Evolutionary conservation across 37 sponge, comb jelly and placozoan genomes (phyloP), one percentile per base, ranked within the genome.

Genomic region (Halichondria panicea): DNA sequence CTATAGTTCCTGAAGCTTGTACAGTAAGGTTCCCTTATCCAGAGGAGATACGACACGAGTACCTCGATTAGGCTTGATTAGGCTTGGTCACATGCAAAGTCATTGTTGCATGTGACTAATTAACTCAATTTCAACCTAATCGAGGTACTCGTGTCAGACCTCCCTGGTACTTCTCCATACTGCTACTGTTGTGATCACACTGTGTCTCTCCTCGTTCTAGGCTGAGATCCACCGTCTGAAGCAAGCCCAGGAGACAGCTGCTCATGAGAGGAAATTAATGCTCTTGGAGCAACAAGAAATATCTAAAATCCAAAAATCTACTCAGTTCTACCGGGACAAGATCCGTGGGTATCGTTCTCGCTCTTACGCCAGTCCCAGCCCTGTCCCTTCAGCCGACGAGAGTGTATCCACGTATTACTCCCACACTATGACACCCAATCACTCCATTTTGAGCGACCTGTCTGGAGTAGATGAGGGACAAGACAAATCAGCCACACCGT

Each of bases 161-260:
- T n/a, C n/a, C n/a, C n/a, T n/a, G n/a, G n/a, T n/a, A n/a, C n/a
- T n/a, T n/a, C n/a, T n/a, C n/a, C n/a, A n/a, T n/a, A n/a, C n/a
- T n/a, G n/a, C n/a, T n/a, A n/a, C n/a, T n/a, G n/a, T n/a, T n/a
- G n/a, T n/a, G n/a, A n/a, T n/a, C n/a, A n/a, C n/a, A n/a, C n/a
- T n/a, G n/a, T n/a, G n/a, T n/a, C n/a, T n/a, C n/a, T n/a, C n/a
- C n/a, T n/a, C n/a, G 8, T 15, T 19, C 4, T 55, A 88, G 91
- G 92, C 94, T 70, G 94, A 94, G 88, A 84, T 94, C 28, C 54
- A 58, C 25, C 74, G 77, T 0, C 83, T 94, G 39, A 61, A 75
- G 70, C 66, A 72, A 36, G 94, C 71, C 6, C 80, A 91, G 31
- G 31, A 65, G 25, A 56, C 38, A 53, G 94, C 93, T 68, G 82